These are phyloP conservation scores for Aselliscus stoliczkanus DNA, from an alignment of 2,797 vertebrate species.

Conservation along the genomic window DNA sequence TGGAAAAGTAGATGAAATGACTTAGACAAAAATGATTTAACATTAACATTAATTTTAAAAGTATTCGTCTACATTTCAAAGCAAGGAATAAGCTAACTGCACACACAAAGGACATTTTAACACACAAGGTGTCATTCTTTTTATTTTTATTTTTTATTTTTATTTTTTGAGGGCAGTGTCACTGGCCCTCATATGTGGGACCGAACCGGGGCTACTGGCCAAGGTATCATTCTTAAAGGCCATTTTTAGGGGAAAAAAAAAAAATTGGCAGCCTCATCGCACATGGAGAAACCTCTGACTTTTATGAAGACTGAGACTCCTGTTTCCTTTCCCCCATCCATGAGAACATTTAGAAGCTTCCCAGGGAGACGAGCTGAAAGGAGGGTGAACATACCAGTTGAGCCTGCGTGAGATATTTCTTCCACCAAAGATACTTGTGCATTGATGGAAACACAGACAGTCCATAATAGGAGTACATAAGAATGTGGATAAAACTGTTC, in stretches of 20 bases:
- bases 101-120: background rate
- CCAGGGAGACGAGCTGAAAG: background rate
- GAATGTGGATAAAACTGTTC: conserved; percentile 91
- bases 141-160: no score
- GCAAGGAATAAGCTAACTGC: background rate
- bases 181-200: no score
- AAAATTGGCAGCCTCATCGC: background rate
- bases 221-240: background rate
- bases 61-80: background rate
- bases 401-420: conserved; percentile 91
- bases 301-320: background rate
- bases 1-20: background rate
- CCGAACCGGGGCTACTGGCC: no score
- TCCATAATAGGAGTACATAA: conserved; percentile 92
- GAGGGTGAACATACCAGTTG: conserved; percentile 82
- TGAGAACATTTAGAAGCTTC: background rate
- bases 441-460: conserved; percentile 89
- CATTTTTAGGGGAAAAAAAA: background rate
- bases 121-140: background rate
- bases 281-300: background rate
- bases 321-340: background rate
- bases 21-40: background rate
- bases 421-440: conserved; percentile 92
- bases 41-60: background rate
- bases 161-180: no score